Evolutionary conservation across 2,113 vertebrate species (phyloP).

Genomic region (Gopherus flavomarginatus): DNA sequence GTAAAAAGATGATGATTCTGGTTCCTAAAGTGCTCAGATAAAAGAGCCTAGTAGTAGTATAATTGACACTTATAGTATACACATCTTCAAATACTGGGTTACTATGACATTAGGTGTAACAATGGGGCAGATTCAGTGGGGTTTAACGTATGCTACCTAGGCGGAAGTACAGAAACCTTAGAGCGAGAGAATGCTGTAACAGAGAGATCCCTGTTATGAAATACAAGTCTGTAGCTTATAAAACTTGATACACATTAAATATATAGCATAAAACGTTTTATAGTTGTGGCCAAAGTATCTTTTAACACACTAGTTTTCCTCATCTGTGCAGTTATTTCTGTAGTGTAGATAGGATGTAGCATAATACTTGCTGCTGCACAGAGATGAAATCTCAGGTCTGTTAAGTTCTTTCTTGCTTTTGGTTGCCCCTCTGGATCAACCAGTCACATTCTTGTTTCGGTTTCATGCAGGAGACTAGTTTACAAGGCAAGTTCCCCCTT

Average conservation of each 20-base stretch:
- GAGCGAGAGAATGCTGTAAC: slow-evolving; percentile 39
- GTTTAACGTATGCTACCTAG: not conserved
- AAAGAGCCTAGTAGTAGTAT: not conserved
- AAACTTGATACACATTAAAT: slow-evolving; percentile 50
- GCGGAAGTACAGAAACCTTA: slow-evolving; percentile 30
- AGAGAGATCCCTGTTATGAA: slow-evolving; percentile 66
- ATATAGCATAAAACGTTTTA: slow-evolving; percentile 43
- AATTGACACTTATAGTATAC: not conserved
- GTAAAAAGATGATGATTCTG: not conserved
- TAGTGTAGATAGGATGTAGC: slow-evolving; percentile 23
- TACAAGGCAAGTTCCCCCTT: slow-evolving; percentile 74
- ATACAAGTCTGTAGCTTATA: slow-evolving; percentile 63
- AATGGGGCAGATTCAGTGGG: slow-evolving; percentile 48
- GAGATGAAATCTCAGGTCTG: slow-evolving; percentile 53
- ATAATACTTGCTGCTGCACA: slow-evolving; percentile 41
- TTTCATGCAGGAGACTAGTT: slow-evolving; percentile 73
- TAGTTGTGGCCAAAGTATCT: slow-evolving; percentile 52
- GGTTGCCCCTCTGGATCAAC: slow-evolving; percentile 65
- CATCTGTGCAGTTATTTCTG: slow-evolving; percentile 4
- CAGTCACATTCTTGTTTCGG: slow-evolving; percentile 71
- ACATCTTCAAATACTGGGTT: slow-evolving; percentile 64
- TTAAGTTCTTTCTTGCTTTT: slow-evolving; percentile 67
- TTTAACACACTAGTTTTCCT: slow-evolving; percentile 42
- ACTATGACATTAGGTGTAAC: slow-evolving; percentile 53
- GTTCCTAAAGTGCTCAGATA: not conserved